These are phyloP conservation scores for Anneissia japonica DNA, from an alignment of 35 echinoderm and acorn worm species.

Conservation along the genomic window DNA sequence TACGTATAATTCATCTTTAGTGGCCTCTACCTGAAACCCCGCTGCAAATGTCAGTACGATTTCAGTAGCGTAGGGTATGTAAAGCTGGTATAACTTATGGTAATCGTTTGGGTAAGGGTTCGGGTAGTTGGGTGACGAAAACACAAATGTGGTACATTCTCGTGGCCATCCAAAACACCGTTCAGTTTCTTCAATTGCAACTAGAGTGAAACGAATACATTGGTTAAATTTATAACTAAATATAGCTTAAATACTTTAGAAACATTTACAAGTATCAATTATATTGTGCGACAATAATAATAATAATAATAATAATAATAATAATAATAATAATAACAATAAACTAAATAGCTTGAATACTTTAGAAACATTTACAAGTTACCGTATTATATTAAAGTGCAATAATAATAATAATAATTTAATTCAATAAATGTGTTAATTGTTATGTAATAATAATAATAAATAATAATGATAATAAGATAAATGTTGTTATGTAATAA, in stretches of 20 bases:
- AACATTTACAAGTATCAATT: not conserved
- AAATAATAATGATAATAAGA: no score
- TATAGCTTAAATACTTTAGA: not conserved
- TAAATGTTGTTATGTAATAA: no score
- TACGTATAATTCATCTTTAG: constrained; percentile 36
- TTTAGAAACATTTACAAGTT: no score
- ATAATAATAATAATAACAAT: no score
- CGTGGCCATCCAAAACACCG: constrained; percentile 77
- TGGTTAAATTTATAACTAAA: not conserved
- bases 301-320: no score
- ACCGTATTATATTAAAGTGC: no score
- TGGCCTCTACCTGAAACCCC: constrained; percentile 42
- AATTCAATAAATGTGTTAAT: no score
- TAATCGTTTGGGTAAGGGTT: constrained; percentile 16
- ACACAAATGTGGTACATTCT: constrained; percentile 16
- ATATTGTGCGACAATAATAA: not conserved
- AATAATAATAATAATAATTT: no score
- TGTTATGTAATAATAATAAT: no score
- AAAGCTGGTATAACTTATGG: constrained; percentile 57
- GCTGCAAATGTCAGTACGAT: constrained; percentile 39
- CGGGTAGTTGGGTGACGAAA: constrained; percentile 60
- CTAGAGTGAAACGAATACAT: constrained; percentile 7
- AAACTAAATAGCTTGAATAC: no score
- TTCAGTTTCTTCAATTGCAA: constrained; percentile 11
- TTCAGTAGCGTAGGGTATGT: constrained; percentile 38